These are phyloP conservation scores for Phrynocephalus guinanensis DNA, from an alignment of 2,797 vertebrate genomes.

Conservation along the genomic window DNA sequence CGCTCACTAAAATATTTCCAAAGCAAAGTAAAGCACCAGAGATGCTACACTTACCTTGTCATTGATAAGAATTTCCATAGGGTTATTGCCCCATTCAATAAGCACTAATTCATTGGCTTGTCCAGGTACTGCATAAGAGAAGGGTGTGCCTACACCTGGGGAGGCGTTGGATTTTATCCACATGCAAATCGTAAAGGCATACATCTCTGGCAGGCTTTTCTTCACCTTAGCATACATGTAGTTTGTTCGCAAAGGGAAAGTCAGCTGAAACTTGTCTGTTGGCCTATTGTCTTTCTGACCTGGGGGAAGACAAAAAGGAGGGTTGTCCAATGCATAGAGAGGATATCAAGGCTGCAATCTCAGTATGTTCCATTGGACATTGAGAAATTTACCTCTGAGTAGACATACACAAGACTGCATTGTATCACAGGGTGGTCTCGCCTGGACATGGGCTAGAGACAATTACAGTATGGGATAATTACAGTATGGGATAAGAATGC, in stretches of 20 bases:
- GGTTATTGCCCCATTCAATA: conserved; percentile 97
- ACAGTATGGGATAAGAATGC: not conserved
- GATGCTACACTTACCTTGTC: conserved; percentile 86
- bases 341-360: not conserved
- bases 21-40: not conserved
- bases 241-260: conserved; percentile 94
- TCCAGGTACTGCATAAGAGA: conserved; percentile 93
- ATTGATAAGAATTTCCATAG: conserved; percentile 98
- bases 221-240: conserved; percentile 98
- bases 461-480: not conserved
- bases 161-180: conserved; percentile 96
- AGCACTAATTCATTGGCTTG: conserved; percentile 96
- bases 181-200: conserved; percentile 93
- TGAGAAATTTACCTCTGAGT: not conserved
- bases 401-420: not conserved
- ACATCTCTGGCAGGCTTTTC: conserved; percentile 96
- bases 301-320: conserved; percentile 56
- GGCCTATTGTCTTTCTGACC: conserved; percentile 92
- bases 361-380: not conserved
- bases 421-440: not conserved
- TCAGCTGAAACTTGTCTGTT: conserved; percentile 92
- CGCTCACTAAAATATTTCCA: not conserved
- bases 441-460: no score
- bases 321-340: not conserved
- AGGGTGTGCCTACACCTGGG: conserved; percentile 93